These are phyloP conservation scores for Agrypnus murinus DNA, from an alignment of 2,888 invertebrate genomes.

Conservation along the genomic window DNA sequence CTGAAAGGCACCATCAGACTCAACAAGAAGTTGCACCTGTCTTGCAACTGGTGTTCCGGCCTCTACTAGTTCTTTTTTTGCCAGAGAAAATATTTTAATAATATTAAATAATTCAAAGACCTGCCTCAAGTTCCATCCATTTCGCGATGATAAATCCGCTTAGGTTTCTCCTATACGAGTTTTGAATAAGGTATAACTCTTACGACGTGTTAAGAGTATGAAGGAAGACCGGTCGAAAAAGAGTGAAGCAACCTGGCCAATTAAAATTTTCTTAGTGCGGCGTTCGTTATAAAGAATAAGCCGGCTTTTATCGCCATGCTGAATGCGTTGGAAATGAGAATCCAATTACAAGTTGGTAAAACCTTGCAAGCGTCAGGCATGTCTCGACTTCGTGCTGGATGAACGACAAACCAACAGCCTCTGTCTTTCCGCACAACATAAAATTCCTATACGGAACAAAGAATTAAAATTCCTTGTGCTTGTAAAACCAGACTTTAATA, in stretches of 20 bases:
- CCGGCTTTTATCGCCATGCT: slow-evolving; percentile 70
- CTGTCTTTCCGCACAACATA: slow-evolving; percentile 66
- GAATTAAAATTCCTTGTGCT: slow-evolving; percentile 70
- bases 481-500: slow-evolving; percentile 64
- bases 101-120: slow-evolving; percentile 69
- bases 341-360: slow-evolving; percentile 67
- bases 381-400: slow-evolving; percentile 69
- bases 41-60: slow-evolving; percentile 66
- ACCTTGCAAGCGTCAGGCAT: slow-evolving; percentile 69
- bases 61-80: slow-evolving; percentile 60
- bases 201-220: slow-evolving; percentile 52
- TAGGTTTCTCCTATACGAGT: slow-evolving; percentile 60
- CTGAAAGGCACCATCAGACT: slow-evolving; percentile 65
- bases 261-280: slow-evolving; percentile 71
- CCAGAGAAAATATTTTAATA: slow-evolving; percentile 68
- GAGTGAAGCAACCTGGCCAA: slow-evolving; percentile 69
- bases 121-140: slow-evolving; percentile 63
- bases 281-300: slow-evolving; percentile 68
- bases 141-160: slow-evolving; percentile 68
- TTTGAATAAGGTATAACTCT: slow-evolving; percentile 57
- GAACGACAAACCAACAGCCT: slow-evolving; percentile 67
- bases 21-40: slow-evolving; percentile 63
- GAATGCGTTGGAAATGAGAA: slow-evolving; percentile 71
- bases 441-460: slow-evolving; percentile 67
- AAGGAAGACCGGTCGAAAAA: slow-evolving; percentile 65